Percentiles rank a stretch among this genome's conserved stretches.
These are phyloP conservation scores for Calcarius ornatus DNA, from an alignment of 2,113 vertebrate species.

Conservation along the genomic window DNA sequence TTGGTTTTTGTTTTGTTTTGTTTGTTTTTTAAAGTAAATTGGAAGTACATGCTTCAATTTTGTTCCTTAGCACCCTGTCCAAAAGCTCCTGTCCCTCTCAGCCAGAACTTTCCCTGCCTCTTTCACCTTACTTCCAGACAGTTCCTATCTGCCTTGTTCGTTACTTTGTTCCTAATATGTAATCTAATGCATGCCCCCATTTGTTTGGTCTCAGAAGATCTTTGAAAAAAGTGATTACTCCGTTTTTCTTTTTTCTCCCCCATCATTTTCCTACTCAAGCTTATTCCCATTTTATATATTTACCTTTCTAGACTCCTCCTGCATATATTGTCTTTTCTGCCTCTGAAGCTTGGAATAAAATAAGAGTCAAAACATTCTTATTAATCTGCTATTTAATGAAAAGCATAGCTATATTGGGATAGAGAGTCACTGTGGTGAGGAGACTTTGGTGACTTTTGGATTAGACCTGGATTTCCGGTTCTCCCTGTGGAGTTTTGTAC, in stretches of 20 bases:
- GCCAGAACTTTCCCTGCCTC: neutral
- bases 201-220: neutral
- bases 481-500: neutral
- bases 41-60: neutral
- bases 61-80: neutral
- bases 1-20: too few species aligned
- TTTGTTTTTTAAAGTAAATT: neutral
- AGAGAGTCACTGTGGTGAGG: neutral
- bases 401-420: neutral
- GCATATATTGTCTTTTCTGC: neutral
- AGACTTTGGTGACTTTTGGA: neutral
- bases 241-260: neutral
- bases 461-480: neutral
- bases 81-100: neutral
- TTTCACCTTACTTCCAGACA: neutral
- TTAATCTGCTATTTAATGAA: neutral
- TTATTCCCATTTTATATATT: neutral
- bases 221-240: neutral
- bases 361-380: neutral
- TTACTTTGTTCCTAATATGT: neutral
- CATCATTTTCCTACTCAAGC: neutral
- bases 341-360: neutral
- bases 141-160: neutral
- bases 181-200: neutral
- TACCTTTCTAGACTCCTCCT: neutral